Evolutionary conservation across 2,888 invertebrate genomes (phyloP).

Genomic region (Ophion ellenae): DNA sequence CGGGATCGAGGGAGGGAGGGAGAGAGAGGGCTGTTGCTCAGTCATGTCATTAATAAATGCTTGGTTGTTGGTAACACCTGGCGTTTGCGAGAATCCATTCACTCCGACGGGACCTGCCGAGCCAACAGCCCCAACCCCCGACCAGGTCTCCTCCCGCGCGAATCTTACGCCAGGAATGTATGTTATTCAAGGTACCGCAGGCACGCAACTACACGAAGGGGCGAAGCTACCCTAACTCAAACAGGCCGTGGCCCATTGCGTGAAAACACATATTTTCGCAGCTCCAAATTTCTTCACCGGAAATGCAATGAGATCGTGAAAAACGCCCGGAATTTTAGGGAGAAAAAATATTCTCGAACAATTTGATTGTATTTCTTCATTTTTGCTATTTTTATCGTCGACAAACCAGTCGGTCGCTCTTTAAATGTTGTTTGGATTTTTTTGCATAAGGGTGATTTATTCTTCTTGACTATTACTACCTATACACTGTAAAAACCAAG

Average conservation of each 20-base stretch:
- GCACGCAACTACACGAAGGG: not conserved
- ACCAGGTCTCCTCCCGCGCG: conserved; percentile 30
- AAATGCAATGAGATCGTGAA: no score
- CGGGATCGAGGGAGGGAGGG: conserved; percentile 9
- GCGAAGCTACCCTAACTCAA: not conserved
- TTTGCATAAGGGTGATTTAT: no score
- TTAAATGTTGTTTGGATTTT: no score
- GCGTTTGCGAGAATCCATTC: conserved; percentile 52
- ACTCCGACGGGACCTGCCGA: conserved; percentile 22
- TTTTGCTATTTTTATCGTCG: no score
- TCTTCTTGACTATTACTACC: no score
- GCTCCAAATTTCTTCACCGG: no score
- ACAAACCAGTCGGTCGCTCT: no score
- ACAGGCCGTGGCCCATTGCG: not conserved
- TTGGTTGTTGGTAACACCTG: conserved; percentile 64
- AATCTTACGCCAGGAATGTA: conserved; percentile 43
- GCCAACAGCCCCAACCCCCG: conserved; percentile 1
- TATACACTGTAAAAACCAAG: no score
- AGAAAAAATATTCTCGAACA: no score
- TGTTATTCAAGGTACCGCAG: conserved; percentile 44
- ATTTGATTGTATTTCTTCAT: no score
- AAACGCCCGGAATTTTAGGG: no score
- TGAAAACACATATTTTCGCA: not conserved
- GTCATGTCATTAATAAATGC: conserved; percentile 66
- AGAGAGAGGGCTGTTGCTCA: conserved; percentile 52